Evolutionary conservation across 2,113 vertebrate species (phyloP).

Genomic region (Salvelinus namaycush): DNA sequence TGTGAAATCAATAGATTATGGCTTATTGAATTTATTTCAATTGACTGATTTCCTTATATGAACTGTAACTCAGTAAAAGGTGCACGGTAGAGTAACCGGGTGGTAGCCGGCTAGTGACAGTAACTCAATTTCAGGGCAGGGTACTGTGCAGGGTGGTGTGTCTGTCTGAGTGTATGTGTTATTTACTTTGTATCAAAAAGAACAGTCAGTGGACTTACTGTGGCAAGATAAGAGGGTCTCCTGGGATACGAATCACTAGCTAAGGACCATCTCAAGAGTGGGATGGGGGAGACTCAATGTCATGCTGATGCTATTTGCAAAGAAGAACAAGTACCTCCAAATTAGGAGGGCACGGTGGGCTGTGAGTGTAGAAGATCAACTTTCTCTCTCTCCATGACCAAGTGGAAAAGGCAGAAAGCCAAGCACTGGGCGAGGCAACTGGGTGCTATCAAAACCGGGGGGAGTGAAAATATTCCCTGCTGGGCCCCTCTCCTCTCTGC

Average conservation of each 20-base stretch:
- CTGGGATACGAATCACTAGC: too few relatives aligned
- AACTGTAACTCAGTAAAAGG: too few relatives aligned
- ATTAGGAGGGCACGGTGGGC: neutral
- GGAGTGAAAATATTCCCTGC: neutral
- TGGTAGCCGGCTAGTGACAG: too few relatives aligned
- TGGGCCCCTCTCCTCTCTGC: neutral
- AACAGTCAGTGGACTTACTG: neutral
- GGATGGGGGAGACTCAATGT: neutral
- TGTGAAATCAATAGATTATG: too few relatives aligned
- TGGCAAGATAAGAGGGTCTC: neutral
- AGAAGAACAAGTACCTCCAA: neutral
- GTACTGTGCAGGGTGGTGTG: neutral
- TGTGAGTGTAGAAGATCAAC: neutral
- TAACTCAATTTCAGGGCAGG: too few relatives aligned
- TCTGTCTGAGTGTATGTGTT: neutral
- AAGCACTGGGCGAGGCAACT: conserved; percentile 42
- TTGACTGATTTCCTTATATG: too few relatives aligned
- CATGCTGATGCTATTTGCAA: neutral
- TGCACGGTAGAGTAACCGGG: too few relatives aligned
- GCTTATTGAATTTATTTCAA: too few relatives aligned
- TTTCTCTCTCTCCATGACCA: conserved; percentile 38
- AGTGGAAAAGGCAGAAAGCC: conserved; percentile 37
- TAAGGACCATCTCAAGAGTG: neutral
- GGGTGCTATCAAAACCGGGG: conserved; percentile 20
- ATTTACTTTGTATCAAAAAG: neutral